Percentiles rank a stretch among this genome's conserved stretches.
These are phyloP conservation scores for Rafetus swinhoei DNA, from an alignment of 2,113 vertebrate species.

Conservation along the genomic window DNA sequence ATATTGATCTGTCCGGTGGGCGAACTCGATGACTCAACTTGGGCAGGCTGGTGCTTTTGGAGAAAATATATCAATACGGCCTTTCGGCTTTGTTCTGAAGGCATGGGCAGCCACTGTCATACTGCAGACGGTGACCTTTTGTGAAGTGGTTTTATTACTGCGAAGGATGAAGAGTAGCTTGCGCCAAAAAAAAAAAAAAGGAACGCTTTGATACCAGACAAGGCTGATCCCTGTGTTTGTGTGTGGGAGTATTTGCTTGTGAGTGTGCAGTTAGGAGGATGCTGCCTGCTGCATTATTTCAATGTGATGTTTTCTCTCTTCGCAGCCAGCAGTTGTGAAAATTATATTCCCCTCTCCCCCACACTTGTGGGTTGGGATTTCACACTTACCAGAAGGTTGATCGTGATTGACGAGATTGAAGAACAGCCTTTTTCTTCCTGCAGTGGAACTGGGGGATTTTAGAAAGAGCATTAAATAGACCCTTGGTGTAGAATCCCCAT, in stretches of 20 bases:
- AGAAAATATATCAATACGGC: accelerated
- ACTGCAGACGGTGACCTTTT: not conserved
- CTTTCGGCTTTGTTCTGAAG: accelerated
- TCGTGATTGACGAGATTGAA: not conserved
- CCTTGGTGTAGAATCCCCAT: not conserved
- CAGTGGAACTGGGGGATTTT: not conserved
- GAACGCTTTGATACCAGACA: constrained; percentile 18
- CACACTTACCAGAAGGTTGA: not conserved
- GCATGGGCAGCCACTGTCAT: not conserved
- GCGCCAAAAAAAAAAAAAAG: not conserved
- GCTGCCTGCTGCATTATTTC: constrained; percentile 43
- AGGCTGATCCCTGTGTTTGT: constrained; percentile 28
- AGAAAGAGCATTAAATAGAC: not conserved
- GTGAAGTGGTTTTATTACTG: not conserved
- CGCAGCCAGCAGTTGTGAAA: not conserved
- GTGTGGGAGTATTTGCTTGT: constrained; percentile 65
- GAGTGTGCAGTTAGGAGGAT: constrained; percentile 34
- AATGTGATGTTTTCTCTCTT: not conserved
- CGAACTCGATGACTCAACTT: constrained; percentile 26
- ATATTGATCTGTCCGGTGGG: constrained; percentile 43
- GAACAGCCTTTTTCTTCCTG: not conserved
- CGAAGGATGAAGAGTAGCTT: not conserved
- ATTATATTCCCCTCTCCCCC: not conserved
- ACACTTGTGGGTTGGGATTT: not conserved
- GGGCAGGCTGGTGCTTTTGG: not conserved